Evolutionary conservation across 1,140 invertebrate species (phyloP).

Genomic region (Lucilia cuprina): DNA sequence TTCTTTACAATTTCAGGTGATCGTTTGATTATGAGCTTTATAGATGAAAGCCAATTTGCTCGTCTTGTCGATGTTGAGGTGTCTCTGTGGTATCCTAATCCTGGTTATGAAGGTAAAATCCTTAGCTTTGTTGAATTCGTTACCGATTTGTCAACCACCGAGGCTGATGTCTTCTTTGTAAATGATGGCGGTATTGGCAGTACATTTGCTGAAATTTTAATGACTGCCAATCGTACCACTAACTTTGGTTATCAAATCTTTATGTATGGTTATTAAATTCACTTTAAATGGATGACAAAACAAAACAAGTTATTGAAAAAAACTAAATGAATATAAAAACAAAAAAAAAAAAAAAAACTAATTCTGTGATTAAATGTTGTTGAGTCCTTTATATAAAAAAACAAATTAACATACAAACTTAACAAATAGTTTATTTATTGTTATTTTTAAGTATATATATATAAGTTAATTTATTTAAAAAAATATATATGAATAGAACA

Average conservation of each 20-base stretch:
- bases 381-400: not conserved
- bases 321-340: not conserved
- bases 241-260: conserved; percentile 52
- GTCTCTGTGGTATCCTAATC: conserved; percentile 46
- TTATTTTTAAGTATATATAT: not conserved
- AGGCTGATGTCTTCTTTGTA: conserved; percentile 47
- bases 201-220: conserved; percentile 45
- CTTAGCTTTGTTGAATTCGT: conserved; percentile 54
- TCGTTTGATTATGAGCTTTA: conserved; percentile 47
- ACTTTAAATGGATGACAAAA: not conserved
- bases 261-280: conserved; percentile 52
- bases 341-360: not conserved
- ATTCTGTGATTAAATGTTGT: conserved; percentile 16
- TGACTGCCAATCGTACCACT: conserved; percentile 47
- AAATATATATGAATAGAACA: not conserved
- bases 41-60: conserved; percentile 50
- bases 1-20: conserved; percentile 44
- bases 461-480: not conserved
- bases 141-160: conserved; percentile 48
- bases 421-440: not conserved
- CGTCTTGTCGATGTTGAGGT: conserved; percentile 49
- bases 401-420: not conserved
- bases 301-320: not conserved
- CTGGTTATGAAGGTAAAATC: conserved; percentile 38
- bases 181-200: conserved; percentile 48